Percentiles rank a stretch among this genome's conserved stretches.
Conservation (phyloP, 2,888 invertebrate species). For the Eilema caniola region DNA sequence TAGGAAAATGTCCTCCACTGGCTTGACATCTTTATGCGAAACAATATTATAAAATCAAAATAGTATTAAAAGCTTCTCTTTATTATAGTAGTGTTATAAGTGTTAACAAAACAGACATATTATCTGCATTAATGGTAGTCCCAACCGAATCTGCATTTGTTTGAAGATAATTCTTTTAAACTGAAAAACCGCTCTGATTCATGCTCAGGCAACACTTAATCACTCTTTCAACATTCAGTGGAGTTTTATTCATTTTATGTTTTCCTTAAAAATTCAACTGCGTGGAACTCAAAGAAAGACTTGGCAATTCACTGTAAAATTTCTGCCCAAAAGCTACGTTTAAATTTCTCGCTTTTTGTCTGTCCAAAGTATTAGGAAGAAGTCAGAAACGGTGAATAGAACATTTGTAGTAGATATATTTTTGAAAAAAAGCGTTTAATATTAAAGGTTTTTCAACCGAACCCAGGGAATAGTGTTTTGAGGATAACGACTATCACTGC, state of each 20-base stretch:
- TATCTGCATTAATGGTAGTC: not conserved
- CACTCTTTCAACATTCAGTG: not conserved
- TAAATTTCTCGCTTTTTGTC: not conserved
- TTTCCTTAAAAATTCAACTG: constrained; percentile 4
- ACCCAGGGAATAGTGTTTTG: too few species aligned
- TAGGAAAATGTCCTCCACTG: not conserved
- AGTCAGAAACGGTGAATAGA: not conserved
- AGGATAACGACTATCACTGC: too few species aligned
- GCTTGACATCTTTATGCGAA: too few species aligned
- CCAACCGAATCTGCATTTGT: not conserved
- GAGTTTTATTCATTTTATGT: not conserved
- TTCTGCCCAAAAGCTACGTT: not conserved
- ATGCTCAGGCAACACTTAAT: not conserved
- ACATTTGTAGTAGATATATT: not conserved
- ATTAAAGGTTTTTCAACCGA: too few species aligned
- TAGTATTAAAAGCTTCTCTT: too few species aligned
- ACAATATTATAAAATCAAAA: too few species aligned
- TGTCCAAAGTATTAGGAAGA: not conserved
- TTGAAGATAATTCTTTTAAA: not conserved
- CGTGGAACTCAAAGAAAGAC: constrained; percentile 2
- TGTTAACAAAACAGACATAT: too few species aligned
- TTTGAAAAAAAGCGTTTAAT: not conserved
- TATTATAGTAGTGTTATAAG: too few species aligned
- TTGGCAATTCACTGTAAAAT: not conserved
- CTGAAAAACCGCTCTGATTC: not conserved